Percentiles rank a stretch among this genome's conserved stretches.
phyloP scores from a whole-genome alignment of 2,113 vertebrate species.

The Platysteira castanea region DNA sequence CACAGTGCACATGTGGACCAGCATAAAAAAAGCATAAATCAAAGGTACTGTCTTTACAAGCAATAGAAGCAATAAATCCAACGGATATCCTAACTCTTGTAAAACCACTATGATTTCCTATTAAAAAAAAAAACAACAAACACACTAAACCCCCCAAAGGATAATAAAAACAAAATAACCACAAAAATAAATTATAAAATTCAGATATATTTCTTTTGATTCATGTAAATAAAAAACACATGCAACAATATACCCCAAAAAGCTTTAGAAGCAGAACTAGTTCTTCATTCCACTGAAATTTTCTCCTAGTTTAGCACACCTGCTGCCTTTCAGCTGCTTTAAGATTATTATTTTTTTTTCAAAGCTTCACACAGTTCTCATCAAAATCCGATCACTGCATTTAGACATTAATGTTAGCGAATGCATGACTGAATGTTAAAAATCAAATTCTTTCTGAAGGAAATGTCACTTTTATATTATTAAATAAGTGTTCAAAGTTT shows the following conservation, averaged over 20 bases:
- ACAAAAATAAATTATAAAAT: background rate
- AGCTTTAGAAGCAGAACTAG: conserved; percentile 2
- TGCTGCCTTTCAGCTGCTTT: conserved; percentile 57
- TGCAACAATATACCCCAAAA: background rate
- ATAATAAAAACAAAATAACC: background rate
- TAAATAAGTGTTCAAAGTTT: conserved; percentile 67
- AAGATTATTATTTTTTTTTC: conserved; percentile 41
- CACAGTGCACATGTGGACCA: background rate
- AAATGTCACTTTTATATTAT: conserved; percentile 65
- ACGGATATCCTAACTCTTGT: background rate
- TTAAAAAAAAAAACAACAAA: background rate
- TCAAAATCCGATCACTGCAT: conserved; percentile 64
- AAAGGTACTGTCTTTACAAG: background rate
- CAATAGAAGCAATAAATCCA: background rate
- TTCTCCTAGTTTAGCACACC: conserved; percentile 35
- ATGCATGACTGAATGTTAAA: conserved; percentile 72
- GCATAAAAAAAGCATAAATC: background rate
- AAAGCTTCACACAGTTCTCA: conserved; percentile 55
- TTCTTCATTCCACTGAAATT: conserved; percentile 27
- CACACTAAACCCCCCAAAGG: background rate
- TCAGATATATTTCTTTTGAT: background rate
- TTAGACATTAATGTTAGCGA: conserved; percentile 73
- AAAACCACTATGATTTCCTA: background rate
- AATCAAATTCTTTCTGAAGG: conserved; percentile 66
- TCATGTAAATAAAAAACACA: background rate